Conservation (phyloP, 2,888 invertebrate genomes). For the Lottia scabra region DNA sequence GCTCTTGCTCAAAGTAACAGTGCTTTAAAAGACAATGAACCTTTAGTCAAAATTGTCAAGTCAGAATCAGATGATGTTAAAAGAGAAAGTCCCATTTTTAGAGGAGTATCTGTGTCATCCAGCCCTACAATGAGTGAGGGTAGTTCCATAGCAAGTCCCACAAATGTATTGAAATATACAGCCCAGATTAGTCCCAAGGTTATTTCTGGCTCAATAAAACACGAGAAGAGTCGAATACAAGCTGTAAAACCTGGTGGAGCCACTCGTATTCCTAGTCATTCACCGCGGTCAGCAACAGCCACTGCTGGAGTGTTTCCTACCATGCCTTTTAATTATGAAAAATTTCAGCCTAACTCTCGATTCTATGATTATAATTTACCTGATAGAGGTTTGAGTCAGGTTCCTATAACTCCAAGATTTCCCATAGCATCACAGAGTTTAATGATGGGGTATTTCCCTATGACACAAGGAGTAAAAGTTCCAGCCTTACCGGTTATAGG, state of each 20-base stretch:
- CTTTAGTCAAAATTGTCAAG: neutral
- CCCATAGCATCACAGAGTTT: slow-evolving; percentile 25
- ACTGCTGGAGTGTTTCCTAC: slow-evolving; percentile 7
- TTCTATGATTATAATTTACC: slow-evolving; percentile 59
- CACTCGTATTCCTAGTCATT: neutral
- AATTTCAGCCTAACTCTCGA: slow-evolving; percentile 13
- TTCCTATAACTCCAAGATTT: slow-evolving; percentile 35
- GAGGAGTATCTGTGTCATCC: neutral
- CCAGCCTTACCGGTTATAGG: slow-evolving; percentile 22
- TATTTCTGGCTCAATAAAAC: neutral
- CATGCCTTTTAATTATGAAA: slow-evolving; percentile 10
- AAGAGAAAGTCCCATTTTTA: neutral
- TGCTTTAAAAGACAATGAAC: neutral
- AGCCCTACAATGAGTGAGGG: neutral
- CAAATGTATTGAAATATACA: neutral
- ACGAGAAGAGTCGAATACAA: neutral
- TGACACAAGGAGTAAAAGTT: slow-evolving; percentile 13
- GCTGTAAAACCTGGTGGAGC: neutral
- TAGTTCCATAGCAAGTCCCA: neutral
- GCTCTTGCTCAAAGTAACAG: slow-evolving; percentile 38
- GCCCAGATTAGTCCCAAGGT: neutral
- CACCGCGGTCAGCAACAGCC: slow-evolving; percentile 3
- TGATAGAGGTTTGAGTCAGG: slow-evolving; percentile 51
- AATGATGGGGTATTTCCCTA: slow-evolving; percentile 36
- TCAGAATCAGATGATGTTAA: neutral